Percentiles rank a stretch among this genome's conserved stretches.
Evolutionary conservation across 2,797 vertebrate species (phyloP).

Genomic region (Gephyroberyx darwinii): DNA sequence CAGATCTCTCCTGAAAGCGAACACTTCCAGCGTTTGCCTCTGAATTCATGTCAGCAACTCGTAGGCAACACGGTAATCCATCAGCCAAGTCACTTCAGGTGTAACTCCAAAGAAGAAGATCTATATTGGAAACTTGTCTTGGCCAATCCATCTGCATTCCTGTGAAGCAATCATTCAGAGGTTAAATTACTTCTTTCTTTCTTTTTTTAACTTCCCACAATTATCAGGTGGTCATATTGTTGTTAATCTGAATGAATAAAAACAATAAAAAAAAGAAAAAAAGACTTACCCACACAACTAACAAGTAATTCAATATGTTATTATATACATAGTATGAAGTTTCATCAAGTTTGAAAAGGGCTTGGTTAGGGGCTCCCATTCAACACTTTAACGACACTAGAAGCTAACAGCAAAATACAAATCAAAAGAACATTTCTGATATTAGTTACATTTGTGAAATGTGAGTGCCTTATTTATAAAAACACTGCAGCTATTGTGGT

Average conservation of each 20-base stretch:
- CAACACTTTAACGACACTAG: not conserved
- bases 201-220: not conserved
- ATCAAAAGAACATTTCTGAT: not conserved
- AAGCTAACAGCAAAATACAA: no score
- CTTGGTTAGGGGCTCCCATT: not conserved
- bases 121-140: constrained; percentile 83
- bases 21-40: constrained; percentile 81
- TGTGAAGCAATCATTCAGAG: constrained; percentile 72
- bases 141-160: constrained; percentile 88
- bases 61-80: constrained; percentile 76
- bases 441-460: not conserved
- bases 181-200: constrained; percentile 8
- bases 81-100: constrained; percentile 77
- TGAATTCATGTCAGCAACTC: constrained; percentile 86
- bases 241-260: not conserved
- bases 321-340: not conserved
- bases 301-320: no score
- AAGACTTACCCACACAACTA: no score
- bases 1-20: constrained; percentile 81
- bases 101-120: constrained; percentile 79
- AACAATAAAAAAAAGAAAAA: not conserved
- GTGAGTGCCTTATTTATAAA: no score
- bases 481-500: not conserved
- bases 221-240: not conserved
- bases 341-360: not conserved